These are phyloP conservation scores for Lasioglossum pauxillum DNA, from an alignment of 2,888 invertebrate genomes.

Conservation along the genomic window DNA sequence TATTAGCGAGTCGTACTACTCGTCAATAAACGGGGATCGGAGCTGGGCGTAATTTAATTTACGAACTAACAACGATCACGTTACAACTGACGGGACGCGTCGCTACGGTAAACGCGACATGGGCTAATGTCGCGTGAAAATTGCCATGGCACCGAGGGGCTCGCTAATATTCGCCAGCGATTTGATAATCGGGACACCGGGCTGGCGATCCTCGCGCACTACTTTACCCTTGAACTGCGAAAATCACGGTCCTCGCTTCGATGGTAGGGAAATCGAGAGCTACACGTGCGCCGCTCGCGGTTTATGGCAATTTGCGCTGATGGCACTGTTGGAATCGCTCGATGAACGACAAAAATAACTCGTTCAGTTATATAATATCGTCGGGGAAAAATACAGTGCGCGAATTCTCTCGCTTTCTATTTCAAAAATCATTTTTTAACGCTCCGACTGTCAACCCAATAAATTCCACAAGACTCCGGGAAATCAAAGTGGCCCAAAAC, in stretches of 20 bases:
- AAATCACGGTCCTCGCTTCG: not conserved
- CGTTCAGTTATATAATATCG: not conserved
- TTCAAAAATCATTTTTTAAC: not conserved
- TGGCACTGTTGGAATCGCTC: not conserved
- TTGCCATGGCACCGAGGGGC: constrained; percentile 34
- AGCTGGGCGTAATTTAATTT: constrained; percentile 67
- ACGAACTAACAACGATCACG: constrained; percentile 58
- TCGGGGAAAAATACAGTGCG: no score
- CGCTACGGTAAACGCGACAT: constrained; percentile 49
- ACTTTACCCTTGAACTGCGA: not conserved
- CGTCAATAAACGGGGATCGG: constrained; percentile 62
- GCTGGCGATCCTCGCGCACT: not conserved
- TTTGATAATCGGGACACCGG: constrained; percentile 23
- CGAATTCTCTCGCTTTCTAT: not conserved
- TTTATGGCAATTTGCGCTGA: not conserved
- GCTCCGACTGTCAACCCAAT: no score
- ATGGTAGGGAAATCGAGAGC: not conserved
- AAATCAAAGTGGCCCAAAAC: not conserved
- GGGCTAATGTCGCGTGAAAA: constrained; percentile 55
- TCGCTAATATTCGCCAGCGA: constrained; percentile 24
- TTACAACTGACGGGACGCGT: constrained; percentile 56
- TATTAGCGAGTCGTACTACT: constrained; percentile 65
- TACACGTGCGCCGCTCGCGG: not conserved
- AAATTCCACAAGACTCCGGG: no score
- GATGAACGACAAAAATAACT: not conserved